These are phyloP conservation scores for Sphenopsis melanotis DNA, from an alignment of 2,797 vertebrate species.

Conservation along the genomic window DNA sequence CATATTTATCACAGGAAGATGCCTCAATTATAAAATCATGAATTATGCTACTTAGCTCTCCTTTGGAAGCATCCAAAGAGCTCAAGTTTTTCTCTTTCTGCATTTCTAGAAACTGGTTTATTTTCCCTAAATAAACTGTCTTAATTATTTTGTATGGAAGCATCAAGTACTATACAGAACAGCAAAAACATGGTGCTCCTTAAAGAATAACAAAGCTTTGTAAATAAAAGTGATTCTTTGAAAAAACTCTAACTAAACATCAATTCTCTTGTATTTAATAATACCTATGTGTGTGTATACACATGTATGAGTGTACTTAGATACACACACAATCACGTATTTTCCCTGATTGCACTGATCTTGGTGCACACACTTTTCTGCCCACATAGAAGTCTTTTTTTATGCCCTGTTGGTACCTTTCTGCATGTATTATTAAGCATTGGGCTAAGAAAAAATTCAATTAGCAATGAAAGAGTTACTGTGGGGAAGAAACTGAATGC, in stretches of 20 bases:
- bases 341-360: background rate
- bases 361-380: background rate
- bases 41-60: background rate
- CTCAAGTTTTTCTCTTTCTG: background rate
- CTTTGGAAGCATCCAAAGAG: background rate
- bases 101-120: background rate
- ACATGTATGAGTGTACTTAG: background rate
- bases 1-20: background rate
- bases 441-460: background rate
- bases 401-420: background rate
- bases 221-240: background rate
- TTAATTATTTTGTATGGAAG: background rate
- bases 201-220: background rate
- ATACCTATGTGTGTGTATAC: background rate
- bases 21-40: background rate
- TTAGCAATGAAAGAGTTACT: background rate
- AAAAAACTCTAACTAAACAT: background rate
- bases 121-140: background rate
- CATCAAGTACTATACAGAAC: background rate
- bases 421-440: background rate
- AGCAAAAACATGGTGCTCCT: background rate
- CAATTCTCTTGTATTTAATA: background rate
- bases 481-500: background rate
- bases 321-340: background rate
- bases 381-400: background rate